Conservation (phyloP, 30 jellyfish, hydroid and myxozoan species). For the Cassiopea xamachana region DNA sequence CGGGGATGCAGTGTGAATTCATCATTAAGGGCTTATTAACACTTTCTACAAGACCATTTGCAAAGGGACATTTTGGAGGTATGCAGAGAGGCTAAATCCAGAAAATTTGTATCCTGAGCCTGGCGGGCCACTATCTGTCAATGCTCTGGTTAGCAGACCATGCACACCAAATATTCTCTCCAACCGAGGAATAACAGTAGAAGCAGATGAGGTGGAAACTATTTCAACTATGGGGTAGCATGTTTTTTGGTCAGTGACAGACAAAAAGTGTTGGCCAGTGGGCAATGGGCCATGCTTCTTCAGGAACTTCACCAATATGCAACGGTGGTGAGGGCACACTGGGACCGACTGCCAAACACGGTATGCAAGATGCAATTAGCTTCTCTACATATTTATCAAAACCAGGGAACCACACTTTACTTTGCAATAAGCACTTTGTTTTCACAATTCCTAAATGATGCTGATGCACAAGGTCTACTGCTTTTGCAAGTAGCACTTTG, state of each 20-base stretch:
- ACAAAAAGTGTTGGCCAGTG: conserved; percentile 11
- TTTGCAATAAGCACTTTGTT: conserved; percentile 5
- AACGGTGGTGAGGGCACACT: neutral
- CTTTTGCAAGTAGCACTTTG: neutral
- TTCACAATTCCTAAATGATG: conserved; percentile 31
- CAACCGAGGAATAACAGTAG: neutral
- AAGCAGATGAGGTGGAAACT: neutral
- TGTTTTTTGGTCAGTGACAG: neutral
- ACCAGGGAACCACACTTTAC: conserved; percentile 31
- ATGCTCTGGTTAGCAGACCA: neutral
- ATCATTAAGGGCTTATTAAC: neutral
- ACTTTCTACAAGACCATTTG: neutral
- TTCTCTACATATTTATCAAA: conserved; percentile 20
- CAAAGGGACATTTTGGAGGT: neutral
- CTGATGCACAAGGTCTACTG: conserved; percentile 8
- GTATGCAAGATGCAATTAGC: conserved; percentile 12
- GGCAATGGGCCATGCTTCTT: conserved; percentile 27
- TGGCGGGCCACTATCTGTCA: neutral
- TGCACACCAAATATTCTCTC: neutral
- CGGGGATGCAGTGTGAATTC: neutral
- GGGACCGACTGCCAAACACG: conserved; percentile 12
- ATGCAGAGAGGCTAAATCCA: neutral
- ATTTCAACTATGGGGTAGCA: conserved; percentile 7
- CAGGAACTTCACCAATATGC: conserved; percentile 2
- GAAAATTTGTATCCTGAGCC: neutral